Conservation (phyloP, 2,888 invertebrate genomes). For the Rhagonycha lutea region DNA sequence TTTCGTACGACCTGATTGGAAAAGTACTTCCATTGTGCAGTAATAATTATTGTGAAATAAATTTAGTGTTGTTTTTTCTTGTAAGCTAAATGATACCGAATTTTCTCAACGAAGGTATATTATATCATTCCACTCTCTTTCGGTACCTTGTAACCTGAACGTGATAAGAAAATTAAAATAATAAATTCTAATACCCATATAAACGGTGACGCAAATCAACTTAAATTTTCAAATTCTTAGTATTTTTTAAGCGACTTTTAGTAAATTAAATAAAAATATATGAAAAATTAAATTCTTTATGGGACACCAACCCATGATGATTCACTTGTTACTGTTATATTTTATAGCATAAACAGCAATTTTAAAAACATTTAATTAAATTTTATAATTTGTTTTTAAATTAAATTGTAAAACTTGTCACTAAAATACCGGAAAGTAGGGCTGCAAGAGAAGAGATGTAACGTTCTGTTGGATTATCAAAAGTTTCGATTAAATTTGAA, state of each 20-base stretch:
- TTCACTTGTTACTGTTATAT: constrained; percentile 2
- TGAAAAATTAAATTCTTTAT: constrained; percentile 1
- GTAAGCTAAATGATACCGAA: background rate
- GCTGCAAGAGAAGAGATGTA: background rate
- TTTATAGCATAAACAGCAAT: background rate
- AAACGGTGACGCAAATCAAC: background rate
- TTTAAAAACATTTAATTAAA: background rate
- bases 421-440: background rate
- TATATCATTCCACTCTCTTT: background rate
- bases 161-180: background rate
- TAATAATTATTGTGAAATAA: too few species aligned
- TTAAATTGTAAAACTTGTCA: background rate
- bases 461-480: background rate
- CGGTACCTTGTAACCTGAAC: background rate
- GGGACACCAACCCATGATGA: constrained; percentile 8
- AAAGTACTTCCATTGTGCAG: too few species aligned
- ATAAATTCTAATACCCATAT: background rate
- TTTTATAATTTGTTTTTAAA: background rate
- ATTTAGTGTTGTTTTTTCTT: too few species aligned
- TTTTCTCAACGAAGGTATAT: background rate
- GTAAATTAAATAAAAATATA: background rate
- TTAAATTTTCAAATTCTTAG: background rate
- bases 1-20: too few species aligned
- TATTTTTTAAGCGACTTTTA: background rate
- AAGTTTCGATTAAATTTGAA: background rate